These are phyloP conservation scores for Macropus fuliginosus DNA, from an alignment of 2,797 vertebrate genomes.

Conservation along the genomic window DNA sequence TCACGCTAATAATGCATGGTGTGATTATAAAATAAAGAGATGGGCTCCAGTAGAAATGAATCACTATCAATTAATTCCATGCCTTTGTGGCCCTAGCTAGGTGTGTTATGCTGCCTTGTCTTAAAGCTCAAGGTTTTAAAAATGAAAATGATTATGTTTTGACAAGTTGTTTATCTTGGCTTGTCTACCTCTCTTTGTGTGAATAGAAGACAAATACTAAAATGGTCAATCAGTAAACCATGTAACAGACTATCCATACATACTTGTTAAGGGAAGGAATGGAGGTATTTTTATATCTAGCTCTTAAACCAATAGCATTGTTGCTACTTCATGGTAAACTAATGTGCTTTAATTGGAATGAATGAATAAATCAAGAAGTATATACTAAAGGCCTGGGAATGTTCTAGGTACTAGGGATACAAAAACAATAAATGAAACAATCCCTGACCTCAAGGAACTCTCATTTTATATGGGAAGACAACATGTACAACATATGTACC, in stretches of 20 bases:
- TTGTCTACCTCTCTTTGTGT: not conserved
- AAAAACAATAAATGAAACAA: not conserved
- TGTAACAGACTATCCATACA: not conserved
- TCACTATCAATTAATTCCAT: not conserved
- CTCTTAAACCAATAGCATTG: not conserved
- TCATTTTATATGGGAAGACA: not conserved
- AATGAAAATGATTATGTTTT: not conserved
- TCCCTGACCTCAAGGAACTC: not conserved
- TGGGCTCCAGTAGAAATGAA: not conserved
- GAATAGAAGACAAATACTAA: constrained; percentile 21
- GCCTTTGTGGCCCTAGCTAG: fast-evolving
- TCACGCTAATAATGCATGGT: no score
- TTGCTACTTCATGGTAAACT: not conserved
- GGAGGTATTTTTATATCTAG: not conserved
- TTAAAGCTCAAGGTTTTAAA: not conserved
- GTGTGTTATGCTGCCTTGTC: not conserved
- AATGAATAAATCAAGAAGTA: not conserved
- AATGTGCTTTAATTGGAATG: not conserved
- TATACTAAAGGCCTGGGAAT: not conserved
- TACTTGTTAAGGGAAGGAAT: not conserved
- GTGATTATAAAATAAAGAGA: not conserved
- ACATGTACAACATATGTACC: not conserved
- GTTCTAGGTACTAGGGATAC: not conserved
- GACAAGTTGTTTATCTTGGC: not conserved
- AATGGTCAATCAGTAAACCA: not conserved